These are phyloP conservation scores for Cephus nigrinus DNA, from an alignment of 2,888 invertebrate genomes.

Conservation along the genomic window DNA sequence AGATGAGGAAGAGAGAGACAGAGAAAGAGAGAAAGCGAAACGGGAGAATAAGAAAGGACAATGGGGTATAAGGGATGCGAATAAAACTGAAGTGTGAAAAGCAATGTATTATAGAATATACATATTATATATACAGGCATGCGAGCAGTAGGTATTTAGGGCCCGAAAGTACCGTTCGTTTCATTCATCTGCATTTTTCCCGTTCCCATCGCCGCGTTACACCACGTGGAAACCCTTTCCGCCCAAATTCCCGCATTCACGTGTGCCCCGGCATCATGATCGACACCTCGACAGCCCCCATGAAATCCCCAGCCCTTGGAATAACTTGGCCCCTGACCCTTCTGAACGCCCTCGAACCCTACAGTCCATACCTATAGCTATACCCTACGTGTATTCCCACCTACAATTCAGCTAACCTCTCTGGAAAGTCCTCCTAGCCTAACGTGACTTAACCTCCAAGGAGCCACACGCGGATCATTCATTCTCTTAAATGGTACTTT, in stretches of 20 bases:
- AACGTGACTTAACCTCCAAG: neutral
- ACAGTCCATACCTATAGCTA: neutral
- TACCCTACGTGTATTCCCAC: neutral
- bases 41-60: constrained; percentile 28
- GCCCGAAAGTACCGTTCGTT: constrained; percentile 44
- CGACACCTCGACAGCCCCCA: constrained; percentile 13
- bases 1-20: neutral
- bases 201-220: neutral
- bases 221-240: constrained; percentile 8
- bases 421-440: neutral
- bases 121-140: constrained; percentile 42
- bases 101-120: constrained; percentile 46
- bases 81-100: constrained; percentile 24
- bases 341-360: neutral
- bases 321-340: neutral
- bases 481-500: neutral
- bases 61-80: neutral
- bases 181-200: constrained; percentile 34
- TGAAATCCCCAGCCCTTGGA: neutral
- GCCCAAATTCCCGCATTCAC: neutral
- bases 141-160: constrained; percentile 46
- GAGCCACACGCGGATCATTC: neutral
- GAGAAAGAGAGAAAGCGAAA: constrained; percentile 17
- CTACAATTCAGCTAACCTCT: neutral
- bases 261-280: constrained; percentile 1